Conservation (phyloP, 2,797 vertebrate genomes). For the Eupleurogrammus muticus region DNA sequence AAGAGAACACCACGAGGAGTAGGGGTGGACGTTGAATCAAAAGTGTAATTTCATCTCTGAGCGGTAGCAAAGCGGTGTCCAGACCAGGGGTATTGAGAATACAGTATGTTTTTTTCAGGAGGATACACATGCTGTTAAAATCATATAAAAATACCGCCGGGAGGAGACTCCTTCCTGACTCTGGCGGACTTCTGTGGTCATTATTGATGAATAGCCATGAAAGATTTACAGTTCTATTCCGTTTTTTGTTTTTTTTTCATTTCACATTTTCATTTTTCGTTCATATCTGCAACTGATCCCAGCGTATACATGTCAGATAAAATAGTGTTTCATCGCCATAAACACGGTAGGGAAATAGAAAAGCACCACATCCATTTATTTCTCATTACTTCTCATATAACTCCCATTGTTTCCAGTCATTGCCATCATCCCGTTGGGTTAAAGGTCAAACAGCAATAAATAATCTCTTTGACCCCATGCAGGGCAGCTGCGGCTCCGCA, state of each 20-base stretch:
- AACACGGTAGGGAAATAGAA: not conserved
- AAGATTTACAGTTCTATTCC: constrained; percentile 39
- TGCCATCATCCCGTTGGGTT: constrained; percentile 40
- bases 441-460: constrained; percentile 69
- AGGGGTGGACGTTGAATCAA: constrained; percentile 21
- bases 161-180: constrained; percentile 10
- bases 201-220: constrained; percentile 21
- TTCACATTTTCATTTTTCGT: constrained; percentile 12
- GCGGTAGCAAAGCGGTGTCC: constrained; percentile 55
- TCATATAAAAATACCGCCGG: constrained; percentile 31
- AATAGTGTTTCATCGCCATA: constrained; percentile 24
- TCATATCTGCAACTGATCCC: constrained; percentile 32
- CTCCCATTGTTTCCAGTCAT: constrained; percentile 33
- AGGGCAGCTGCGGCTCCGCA: constrained; percentile 18
- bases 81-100: constrained; percentile 27
- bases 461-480: constrained; percentile 49
- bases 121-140: constrained; percentile 31
- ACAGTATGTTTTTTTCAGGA: not conserved
- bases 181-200: constrained; percentile 37
- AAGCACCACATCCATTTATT: constrained; percentile 29
- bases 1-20: constrained; percentile 19
- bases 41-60: constrained; percentile 67
- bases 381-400: constrained; percentile 7
- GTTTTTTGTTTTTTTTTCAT: constrained; percentile 17
- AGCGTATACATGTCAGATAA: constrained; percentile 31